A percentile compares a stretch with the other conserved stretches of the same genome.
Evolutionary conservation across 2,888 invertebrate genomes (phyloP).

Genomic region (Pristionchus mayeri): DNA sequence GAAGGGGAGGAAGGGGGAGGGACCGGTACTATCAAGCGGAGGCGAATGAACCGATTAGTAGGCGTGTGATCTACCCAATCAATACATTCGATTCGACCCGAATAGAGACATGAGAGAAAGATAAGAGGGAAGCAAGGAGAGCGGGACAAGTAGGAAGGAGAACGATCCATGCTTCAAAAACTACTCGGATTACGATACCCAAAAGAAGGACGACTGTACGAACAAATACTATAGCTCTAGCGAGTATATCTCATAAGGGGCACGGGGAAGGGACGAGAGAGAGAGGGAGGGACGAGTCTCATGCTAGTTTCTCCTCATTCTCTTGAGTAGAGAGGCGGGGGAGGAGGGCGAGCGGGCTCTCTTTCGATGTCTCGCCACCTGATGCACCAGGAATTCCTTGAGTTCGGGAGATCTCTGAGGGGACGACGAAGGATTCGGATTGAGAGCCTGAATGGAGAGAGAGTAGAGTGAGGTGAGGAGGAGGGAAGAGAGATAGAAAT

Average conservation of each 20-base stretch:
- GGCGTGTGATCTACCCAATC: not conserved
- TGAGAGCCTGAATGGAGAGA: conserved; percentile 60
- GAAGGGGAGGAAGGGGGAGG: not conserved
- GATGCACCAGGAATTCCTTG: conserved; percentile 60
- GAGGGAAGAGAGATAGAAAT: no score
- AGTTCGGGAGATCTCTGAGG: conserved; percentile 60
- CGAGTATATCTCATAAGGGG: conserved; percentile 25
- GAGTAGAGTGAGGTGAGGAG: no score
- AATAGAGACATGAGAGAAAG: conserved; percentile 29
- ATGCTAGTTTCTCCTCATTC: conserved; percentile 46
- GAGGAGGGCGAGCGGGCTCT: conserved; percentile 66
- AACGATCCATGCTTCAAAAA: not conserved
- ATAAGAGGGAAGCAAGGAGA: not conserved
- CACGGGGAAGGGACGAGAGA: not conserved
- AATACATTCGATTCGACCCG: conserved; percentile 20
- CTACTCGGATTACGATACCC: conserved; percentile 22
- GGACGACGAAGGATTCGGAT: conserved; percentile 54
- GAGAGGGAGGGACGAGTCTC: conserved; percentile 2
- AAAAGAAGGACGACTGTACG: not conserved
- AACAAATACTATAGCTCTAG: conserved; percentile 35
- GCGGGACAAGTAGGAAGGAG: not conserved
- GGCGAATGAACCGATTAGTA: conserved; percentile 20
- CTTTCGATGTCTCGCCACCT: conserved; percentile 71
- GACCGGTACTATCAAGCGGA: conserved; percentile 17
- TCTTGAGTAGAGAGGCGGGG: conserved; percentile 41